phyloP scores from a whole-genome alignment of 2,113 vertebrate genomes.

The Dicrurus megarhynchus region DNA sequence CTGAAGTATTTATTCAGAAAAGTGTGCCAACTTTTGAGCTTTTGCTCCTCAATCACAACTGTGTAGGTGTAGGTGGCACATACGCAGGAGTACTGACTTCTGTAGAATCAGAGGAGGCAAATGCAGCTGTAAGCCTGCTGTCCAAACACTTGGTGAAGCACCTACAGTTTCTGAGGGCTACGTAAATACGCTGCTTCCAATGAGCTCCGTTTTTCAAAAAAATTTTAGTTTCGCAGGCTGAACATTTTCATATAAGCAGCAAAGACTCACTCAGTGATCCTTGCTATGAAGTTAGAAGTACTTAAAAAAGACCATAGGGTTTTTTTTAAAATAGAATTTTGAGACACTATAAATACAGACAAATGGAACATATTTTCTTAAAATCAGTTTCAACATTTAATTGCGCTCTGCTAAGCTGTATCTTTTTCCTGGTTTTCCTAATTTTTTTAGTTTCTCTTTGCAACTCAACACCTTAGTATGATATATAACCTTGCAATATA shows the following conservation, averaged over 20 bases:
- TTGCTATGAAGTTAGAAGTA: neutral
- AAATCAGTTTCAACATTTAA: neutral
- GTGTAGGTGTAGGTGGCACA: neutral
- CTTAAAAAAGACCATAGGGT: neutral
- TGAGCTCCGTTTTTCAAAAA: neutral
- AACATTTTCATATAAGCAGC: neutral
- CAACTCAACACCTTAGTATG: neutral
- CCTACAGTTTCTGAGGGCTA: neutral
- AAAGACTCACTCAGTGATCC: neutral
- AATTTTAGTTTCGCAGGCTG: neutral
- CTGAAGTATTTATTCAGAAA: neutral
- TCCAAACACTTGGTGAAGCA: neutral
- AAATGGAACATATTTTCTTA: neutral
- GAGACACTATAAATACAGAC: neutral
- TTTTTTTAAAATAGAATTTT: neutral
- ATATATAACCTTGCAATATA: neutral
- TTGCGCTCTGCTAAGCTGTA: neutral
- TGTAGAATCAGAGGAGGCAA: neutral
- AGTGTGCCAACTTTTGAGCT: neutral
- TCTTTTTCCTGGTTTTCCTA: neutral
- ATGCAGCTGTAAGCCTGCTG: neutral
- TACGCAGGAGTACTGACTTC: neutral
- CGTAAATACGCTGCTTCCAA: neutral
- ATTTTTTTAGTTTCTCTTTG: neutral
- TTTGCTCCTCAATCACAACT: neutral